Percentiles rank a stretch among this genome's conserved stretches.
Evolutionary conservation across 2,797 vertebrate species (phyloP).

Genomic region (Antennarius maculatus): DNA sequence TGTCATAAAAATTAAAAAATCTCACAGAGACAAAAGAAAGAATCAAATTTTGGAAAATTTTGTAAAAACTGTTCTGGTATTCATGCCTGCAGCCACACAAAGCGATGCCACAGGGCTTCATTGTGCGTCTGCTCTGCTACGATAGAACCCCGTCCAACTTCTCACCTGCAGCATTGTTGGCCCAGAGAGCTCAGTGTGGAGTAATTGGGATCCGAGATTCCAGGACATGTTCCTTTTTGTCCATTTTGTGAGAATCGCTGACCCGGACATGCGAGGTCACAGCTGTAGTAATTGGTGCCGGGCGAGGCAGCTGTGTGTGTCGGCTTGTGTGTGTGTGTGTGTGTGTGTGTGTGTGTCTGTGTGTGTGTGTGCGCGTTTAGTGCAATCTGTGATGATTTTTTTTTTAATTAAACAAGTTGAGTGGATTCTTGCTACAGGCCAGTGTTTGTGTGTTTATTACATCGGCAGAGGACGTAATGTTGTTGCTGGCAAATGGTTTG

Average conservation of each 20-base stretch:
- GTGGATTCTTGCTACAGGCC: not conserved
- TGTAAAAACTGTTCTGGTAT: not conserved
- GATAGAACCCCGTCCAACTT: constrained; percentile 69
- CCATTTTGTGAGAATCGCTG: constrained; percentile 71
- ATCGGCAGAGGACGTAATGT: no score
- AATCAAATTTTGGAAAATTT: no score
- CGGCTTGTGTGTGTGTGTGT: constrained; percentile 13
- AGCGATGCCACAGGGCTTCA: constrained; percentile 60
- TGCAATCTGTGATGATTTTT: constrained; percentile 24
- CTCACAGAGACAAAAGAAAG: no score
- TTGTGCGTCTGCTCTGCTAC: constrained; percentile 67
- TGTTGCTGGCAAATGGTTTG: no score
- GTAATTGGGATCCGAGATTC: constrained; percentile 79
- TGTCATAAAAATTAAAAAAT: no score
- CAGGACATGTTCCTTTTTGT: constrained; percentile 75
- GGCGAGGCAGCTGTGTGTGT: constrained; percentile 72
- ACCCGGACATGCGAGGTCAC: constrained; percentile 78
- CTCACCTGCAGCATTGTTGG: constrained; percentile 79
- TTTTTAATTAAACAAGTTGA: constrained; percentile 17
- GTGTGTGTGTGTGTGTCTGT: constrained; percentile 31
- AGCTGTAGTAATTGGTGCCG: constrained; percentile 70
- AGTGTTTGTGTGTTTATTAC: constrained; percentile 1
- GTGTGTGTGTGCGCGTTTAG: constrained; percentile 14
- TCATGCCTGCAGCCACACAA: constrained; percentile 35
- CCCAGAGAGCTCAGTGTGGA: constrained; percentile 46